Evolutionary conservation across 64 coral and sea anemone species (phyloP), one percentile per base, ranked within the genome.

Genomic region (Platygyra sinensis): DNA sequence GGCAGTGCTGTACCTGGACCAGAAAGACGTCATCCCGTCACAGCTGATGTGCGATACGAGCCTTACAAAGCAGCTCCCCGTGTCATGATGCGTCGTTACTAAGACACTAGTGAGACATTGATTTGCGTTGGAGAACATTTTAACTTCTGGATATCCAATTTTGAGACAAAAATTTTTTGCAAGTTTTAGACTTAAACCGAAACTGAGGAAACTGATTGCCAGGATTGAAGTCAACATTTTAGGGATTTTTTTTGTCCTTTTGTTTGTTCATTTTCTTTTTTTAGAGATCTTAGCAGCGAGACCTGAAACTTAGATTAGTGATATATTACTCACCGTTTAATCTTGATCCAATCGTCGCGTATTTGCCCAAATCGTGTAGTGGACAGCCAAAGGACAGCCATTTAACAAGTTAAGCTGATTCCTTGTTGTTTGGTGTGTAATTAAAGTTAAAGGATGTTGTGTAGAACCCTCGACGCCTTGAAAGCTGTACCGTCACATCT

Each of bases 51-150:
- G 22, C 84, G 95, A 57, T 97, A 83, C 76, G 95, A 97, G 19
- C 95, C 95, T 52, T 97, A 94, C 92, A 97, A 97, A 71, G 88
- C 46, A 30, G 87, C 92, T 75, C 83, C 67, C 22, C 82, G 95
- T 62, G 90, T 92, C 22, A 73, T 86, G 20, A 87, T 97, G 52
- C 81, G 95, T 5, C 82, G 95, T n/a, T 97, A 97, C 39, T 94
- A 30, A 91, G 60, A 65, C 51, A 80, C 20, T 71, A 74, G 17
- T 42, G 20, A 83, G 25, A 24, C 25, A 11, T 8, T 69, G 65
- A 69, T 11, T 11, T 69, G 22, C 65, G 12, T 69, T n/a, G 65
- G 22, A 7, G 65, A 27, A 69, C 20, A n/a, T 8, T n/a, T 69
- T 11, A 28, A 0, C 22, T 69, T 69, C 15, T 57, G 54, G 25